A percentile compares a stretch with the other conserved stretches of the same genome.
Evolutionary conservation across 23 tunicate genomes (phyloP).

Genomic region (Halocynthia aurantium): DNA sequence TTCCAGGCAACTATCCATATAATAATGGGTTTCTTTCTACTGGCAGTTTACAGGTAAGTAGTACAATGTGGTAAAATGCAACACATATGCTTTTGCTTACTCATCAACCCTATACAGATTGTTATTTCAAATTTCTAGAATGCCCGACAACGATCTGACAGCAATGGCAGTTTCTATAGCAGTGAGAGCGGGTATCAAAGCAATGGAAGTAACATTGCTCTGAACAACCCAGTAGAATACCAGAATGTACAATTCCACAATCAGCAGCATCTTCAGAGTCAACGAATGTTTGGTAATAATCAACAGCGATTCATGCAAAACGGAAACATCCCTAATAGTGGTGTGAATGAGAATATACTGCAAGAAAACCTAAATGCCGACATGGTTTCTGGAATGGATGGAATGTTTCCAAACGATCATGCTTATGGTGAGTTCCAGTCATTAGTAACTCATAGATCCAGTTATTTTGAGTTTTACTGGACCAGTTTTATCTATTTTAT

Average conservation of each 20-base stretch:
- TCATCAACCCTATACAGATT: neutral
- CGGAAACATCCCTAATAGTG: constrained; percentile 16
- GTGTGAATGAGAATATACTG: constrained; percentile 58
- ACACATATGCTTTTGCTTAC: neutral
- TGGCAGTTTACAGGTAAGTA: constrained; percentile 12
- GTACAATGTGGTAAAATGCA: neutral
- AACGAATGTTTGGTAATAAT: constrained; percentile 6
- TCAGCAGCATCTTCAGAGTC: constrained; percentile 12
- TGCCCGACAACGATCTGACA: constrained; percentile 43
- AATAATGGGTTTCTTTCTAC: constrained; percentile 21
- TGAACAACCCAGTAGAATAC: constrained; percentile 28
- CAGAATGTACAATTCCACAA: neutral
- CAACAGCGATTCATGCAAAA: neutral
- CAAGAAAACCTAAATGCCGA: constrained; percentile 69
- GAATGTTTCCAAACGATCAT: constrained; percentile 13
- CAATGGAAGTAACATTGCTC: constrained; percentile 50
- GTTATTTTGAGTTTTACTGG: too few species aligned
- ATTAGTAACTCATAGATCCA: too few species aligned
- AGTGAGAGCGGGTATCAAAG: constrained; percentile 73
- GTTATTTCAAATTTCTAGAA: neutral
- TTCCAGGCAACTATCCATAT: constrained; percentile 3
- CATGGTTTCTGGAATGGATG: constrained; percentile 27
- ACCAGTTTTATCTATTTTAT: too few species aligned
- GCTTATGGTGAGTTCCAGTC: constrained; percentile 28
- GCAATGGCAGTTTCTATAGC: constrained; percentile 59